Base-by-base conservation (phyloP, 2,888 invertebrate genomes). In the Pycnomerus fuliginosus region DNA sequence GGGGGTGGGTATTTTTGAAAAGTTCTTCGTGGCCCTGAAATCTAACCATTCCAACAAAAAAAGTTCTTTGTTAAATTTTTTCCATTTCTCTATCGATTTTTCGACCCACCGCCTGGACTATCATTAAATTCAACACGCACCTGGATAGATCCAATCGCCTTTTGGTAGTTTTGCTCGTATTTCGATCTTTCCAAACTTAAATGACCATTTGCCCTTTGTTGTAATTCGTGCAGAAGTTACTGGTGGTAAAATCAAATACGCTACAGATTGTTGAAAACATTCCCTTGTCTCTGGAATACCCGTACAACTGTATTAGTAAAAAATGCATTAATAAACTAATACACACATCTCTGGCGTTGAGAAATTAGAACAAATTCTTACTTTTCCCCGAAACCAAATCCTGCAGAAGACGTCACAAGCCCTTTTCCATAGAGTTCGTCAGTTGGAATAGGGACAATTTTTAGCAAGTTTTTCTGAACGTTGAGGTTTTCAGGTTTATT, bases 61-160 rank as follows among this genome's bases (percentile, higher is more conserved):
- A n/a, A n/a, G n/a, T n/a, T n/a, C n/a, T n/a, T n/a, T n/a, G n/a
- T n/a, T n/a, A n/a, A n/a, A n/a, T n/a, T n/a, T n/a, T n/a, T n/a
- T n/a, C n/a, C n/a, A n/a, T n/a, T n/a, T n/a, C n/a, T n/a, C n/a
- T n/a, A n/a, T n/a, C n/a, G n/a, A n/a, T n/a, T n/a, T n/a, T n/a
- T n/a, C n/a, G n/a, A n/a, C n/a, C n/a, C n/a, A n/a, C n/a, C n/a
- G n/a, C n/a, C n/a, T n/a, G n/a, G n/a, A n/a, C n/a, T n/a, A n/a
- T n/a, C n/a, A n/a, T n/a, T n/a, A n/a, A n/a, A n/a, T n/a, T n/a
- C n/a, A n/a, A n/a, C n/a, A 5, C 20, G 5, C 20, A 20, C 20
- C 20, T 34, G 90, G 88, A 60, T 85, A 78, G 11, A 89, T 71
- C 90, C 89, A 89, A 63, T 88, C 85, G 0, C 89, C 89, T 49